Percentiles rank a stretch among this genome's conserved stretches.
These are phyloP conservation scores for Amphiduros pacificus DNA, from an alignment of 2,888 invertebrate species.

Conservation along the genomic window DNA sequence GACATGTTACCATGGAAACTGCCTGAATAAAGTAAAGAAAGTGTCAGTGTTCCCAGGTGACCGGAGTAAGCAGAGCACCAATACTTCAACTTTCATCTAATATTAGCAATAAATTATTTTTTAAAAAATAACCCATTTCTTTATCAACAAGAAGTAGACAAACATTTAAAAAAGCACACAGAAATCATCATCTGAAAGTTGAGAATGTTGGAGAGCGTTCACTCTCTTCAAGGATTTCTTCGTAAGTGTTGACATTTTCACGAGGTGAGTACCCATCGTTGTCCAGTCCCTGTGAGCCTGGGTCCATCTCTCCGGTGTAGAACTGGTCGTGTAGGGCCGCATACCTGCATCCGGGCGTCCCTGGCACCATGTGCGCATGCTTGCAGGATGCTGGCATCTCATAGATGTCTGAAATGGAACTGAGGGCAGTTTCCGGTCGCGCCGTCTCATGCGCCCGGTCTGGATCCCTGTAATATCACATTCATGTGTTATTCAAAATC, in stretches of 20 bases:
- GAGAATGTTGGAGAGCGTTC: conserved; percentile 1
- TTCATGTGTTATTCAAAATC: too few relatives aligned
- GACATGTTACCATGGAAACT: too few relatives aligned
- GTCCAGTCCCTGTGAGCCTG: background rate
- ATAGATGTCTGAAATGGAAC: conserved; percentile 10
- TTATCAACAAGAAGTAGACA: too few relatives aligned
- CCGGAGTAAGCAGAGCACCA: too few relatives aligned
- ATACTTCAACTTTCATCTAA: too few relatives aligned
- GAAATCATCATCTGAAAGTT: conserved; percentile 7
- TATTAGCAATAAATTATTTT: too few relatives aligned
- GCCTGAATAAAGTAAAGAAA: too few relatives aligned
- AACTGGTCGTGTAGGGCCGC: conserved; percentile 1
- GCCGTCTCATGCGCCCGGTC: background rate
- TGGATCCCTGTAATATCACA: conserved; percentile 2
- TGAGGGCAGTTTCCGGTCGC: background rate
- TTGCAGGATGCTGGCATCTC: background rate
- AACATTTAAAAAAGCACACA: too few relatives aligned
- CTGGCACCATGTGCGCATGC: background rate
- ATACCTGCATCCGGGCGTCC: background rate
- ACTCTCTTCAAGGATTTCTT: conserved; percentile 10
- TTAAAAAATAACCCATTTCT: too few relatives aligned
- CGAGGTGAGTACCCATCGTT: background rate
- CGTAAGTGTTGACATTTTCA: conserved; percentile 10
- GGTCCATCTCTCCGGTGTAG: conserved; percentile 5
- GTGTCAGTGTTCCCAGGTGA: too few relatives aligned